These are phyloP conservation scores for Polymixis lichenea DNA, from an alignment of 2,888 invertebrate species.

Conservation along the genomic window DNA sequence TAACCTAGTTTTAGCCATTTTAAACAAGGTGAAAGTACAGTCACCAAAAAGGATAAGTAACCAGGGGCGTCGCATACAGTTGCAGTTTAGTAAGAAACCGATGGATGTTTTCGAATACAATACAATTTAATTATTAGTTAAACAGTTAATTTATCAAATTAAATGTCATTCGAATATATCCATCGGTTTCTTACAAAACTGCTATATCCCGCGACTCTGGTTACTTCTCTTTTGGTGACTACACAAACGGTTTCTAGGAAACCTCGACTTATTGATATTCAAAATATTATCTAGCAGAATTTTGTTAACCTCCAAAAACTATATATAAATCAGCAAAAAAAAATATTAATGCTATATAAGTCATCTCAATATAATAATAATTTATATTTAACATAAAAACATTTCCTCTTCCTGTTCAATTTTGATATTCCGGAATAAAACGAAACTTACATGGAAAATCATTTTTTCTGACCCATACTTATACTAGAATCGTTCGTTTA, in stretches of 20 bases:
- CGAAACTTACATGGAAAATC: not conserved
- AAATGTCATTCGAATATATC: too few relatives aligned
- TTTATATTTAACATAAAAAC: too few relatives aligned
- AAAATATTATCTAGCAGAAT: not conserved
- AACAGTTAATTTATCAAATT: too few relatives aligned
- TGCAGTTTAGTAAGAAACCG: not conserved
- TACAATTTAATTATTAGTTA: too few relatives aligned
- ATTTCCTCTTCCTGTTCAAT: not conserved
- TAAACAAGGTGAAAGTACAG: slow-evolving; percentile 19
- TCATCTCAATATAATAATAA: not conserved
- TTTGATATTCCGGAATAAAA: not conserved
- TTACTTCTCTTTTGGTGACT: too few relatives aligned
- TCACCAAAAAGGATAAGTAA: too few relatives aligned
- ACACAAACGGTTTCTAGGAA: slow-evolving; percentile 20
- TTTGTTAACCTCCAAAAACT: not conserved
- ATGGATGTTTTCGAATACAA: not conserved
- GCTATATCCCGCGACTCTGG: too few relatives aligned
- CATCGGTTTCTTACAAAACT: too few relatives aligned
- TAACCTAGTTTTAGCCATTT: slow-evolving; percentile 31
- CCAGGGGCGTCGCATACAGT: too few relatives aligned
- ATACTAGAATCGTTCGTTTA: not conserved
- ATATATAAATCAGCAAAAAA: not conserved
- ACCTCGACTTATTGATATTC: slow-evolving; percentile 6
- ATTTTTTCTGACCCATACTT: not conserved
- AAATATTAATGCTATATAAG: not conserved